phyloP scores from a whole-genome alignment of 2,797 vertebrate species.

The Smutsia temminckii region DNA sequence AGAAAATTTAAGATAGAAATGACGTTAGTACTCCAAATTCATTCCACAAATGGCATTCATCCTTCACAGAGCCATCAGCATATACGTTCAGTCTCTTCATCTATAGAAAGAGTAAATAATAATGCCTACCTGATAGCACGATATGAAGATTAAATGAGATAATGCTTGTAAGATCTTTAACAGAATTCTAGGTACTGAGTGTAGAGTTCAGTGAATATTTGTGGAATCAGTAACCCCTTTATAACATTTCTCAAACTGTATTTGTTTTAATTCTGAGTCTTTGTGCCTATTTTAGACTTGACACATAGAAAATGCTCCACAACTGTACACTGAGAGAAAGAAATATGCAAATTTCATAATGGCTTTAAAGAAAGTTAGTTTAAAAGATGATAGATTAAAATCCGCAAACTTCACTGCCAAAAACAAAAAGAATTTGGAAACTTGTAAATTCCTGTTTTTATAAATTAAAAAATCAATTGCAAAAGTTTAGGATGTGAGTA shows the following conservation, averaged over 20 bases:
- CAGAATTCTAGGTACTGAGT: background rate
- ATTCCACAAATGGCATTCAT: background rate
- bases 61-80: background rate
- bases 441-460: background rate
- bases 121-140: background rate
- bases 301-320: background rate
- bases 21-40: background rate
- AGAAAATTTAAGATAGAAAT: background rate
- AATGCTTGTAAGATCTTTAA: background rate
- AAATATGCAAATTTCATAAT: background rate
- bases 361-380: background rate
- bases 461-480: constrained; percentile 20
- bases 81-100: background rate
- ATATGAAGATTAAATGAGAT: background rate
- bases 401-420: background rate
- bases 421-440: background rate
- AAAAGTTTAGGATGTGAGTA: background rate
- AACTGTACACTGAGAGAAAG: background rate
- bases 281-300: background rate
- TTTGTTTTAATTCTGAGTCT: background rate
- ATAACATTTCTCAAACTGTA: background rate
- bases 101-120: background rate
- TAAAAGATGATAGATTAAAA: constrained; percentile 11
- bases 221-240: background rate
- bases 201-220: background rate